These are phyloP conservation scores for Salminus brasiliensis DNA, from an alignment of 2,113 vertebrate species.

Conservation along the genomic window DNA sequence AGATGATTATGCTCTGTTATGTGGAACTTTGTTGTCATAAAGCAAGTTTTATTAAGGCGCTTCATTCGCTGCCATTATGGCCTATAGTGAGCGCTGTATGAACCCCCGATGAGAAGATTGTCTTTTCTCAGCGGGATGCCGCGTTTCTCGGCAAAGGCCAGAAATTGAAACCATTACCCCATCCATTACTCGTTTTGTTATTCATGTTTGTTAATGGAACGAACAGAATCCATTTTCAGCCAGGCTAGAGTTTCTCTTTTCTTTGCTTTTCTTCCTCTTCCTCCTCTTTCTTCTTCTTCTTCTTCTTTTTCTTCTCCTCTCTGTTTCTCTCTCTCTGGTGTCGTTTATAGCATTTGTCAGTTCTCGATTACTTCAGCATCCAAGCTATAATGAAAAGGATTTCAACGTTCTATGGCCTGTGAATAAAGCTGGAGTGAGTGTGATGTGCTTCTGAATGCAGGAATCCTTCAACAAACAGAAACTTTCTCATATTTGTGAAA, in stretches of 20 bases:
- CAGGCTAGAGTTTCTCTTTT: conserved; percentile 46
- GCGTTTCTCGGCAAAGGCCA: conserved; percentile 76
- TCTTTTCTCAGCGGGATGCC: conserved; percentile 77
- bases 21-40: conserved; percentile 71
- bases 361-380: conserved; percentile 49
- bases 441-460: neutral
- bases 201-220: conserved; percentile 72
- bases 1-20: conserved; percentile 75
- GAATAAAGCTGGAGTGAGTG: conserved; percentile 16
- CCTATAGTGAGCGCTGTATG: conserved; percentile 17
- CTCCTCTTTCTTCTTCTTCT: too few species aligned
- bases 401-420: conserved; percentile 16
- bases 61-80: conserved; percentile 72
- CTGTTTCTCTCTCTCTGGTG: conserved; percentile 36
- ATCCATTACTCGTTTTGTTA: conserved; percentile 74
- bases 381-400: conserved; percentile 32
- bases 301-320: neutral
- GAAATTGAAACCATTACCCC: conserved; percentile 85
- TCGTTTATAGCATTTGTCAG: conserved; percentile 58
- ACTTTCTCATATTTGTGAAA: neutral
- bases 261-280: neutral
- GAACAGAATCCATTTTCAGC: conserved; percentile 61
- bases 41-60: conserved; percentile 79
- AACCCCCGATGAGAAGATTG: conserved; percentile 72
- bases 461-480: conserved; percentile 9